Percentiles rank a stretch among this genome's conserved stretches.
Conservation (phyloP, 2,113 vertebrate species). For the Rhinolophus sinicus region DNA sequence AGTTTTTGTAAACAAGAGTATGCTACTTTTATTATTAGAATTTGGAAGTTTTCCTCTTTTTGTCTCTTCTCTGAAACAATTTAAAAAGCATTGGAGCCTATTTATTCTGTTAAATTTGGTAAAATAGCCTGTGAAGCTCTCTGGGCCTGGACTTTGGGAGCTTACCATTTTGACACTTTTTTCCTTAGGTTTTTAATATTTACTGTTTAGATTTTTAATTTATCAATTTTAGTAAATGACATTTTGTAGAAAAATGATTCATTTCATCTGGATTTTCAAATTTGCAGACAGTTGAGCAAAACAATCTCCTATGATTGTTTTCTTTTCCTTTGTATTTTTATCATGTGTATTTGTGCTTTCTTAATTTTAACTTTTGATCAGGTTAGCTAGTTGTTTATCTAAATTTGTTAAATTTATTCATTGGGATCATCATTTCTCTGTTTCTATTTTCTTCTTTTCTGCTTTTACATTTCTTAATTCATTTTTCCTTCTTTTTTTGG, state of each 20-base stretch:
- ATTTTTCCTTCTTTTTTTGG: not conserved
- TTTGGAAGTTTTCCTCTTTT: not conserved
- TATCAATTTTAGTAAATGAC: not conserved
- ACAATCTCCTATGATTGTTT: not conserved
- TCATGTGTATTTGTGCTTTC: not conserved
- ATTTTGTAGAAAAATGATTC: not conserved
- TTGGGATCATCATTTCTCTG: not conserved
- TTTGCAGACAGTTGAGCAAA: not conserved
- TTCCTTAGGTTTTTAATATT: not conserved
- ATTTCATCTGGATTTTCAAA: not conserved
- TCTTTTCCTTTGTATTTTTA: conserved; percentile 12
- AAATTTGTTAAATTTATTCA: not conserved
- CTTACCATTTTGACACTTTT: not conserved
- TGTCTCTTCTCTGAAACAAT: not conserved
- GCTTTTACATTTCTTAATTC: not conserved
- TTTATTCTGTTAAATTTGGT: not conserved
- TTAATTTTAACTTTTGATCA: not conserved
- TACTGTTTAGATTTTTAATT: conserved; percentile 16
- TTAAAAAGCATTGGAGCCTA: not conserved
- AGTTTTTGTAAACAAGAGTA: not conserved
- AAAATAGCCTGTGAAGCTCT: not conserved
- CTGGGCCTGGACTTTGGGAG: not conserved
- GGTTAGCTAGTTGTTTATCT: not conserved
- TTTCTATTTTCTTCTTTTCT: conserved; percentile 29
- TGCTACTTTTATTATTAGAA: not conserved